Conservation (phyloP, 2,888 invertebrate species). For the Volucella inflata region DNA sequence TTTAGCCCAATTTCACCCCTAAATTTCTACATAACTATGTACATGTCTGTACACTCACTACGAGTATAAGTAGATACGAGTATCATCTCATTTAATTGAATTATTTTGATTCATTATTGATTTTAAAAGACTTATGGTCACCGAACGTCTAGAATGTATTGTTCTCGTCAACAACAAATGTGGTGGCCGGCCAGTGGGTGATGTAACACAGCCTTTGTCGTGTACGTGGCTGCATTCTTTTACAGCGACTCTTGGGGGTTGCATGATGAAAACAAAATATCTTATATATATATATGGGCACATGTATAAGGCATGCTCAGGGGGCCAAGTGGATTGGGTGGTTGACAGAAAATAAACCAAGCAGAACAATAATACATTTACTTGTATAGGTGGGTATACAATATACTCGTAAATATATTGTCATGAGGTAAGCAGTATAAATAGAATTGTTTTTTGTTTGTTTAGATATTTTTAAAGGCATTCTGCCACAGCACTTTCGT, state of each 20-base stretch:
- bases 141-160: slow-evolving; percentile 17
- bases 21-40: slow-evolving; percentile 1
- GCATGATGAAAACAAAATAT: slow-evolving; percentile 46
- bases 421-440: slow-evolving; percentile 70
- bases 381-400: too few relatives aligned
- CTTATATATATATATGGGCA: slow-evolving; percentile 19
- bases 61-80: background rate
- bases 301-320: background rate
- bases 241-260: slow-evolving; percentile 23
- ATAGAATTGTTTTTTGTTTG: slow-evolving; percentile 52
- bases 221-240: slow-evolving; percentile 43
- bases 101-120: slow-evolving; percentile 73
- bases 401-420: background rate
- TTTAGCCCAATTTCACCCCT: background rate
- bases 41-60: slow-evolving; percentile 3
- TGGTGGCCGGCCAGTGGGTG: slow-evolving; percentile 23
- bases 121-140: slow-evolving; percentile 67
- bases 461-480: slow-evolving; percentile 56
- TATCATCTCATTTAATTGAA: slow-evolving; percentile 66
- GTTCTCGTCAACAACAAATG: slow-evolving; percentile 18
- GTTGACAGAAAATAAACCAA: slow-evolving; percentile 2
- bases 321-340: slow-evolving; percentile 3
- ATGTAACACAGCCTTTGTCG: slow-evolving; percentile 51
- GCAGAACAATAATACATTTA: slow-evolving; percentile 24
- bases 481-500: slow-evolving; percentile 50